Evolutionary conservation across 2,888 invertebrate genomes (phyloP).

Genomic region (Dolichomitus sp.): DNA sequence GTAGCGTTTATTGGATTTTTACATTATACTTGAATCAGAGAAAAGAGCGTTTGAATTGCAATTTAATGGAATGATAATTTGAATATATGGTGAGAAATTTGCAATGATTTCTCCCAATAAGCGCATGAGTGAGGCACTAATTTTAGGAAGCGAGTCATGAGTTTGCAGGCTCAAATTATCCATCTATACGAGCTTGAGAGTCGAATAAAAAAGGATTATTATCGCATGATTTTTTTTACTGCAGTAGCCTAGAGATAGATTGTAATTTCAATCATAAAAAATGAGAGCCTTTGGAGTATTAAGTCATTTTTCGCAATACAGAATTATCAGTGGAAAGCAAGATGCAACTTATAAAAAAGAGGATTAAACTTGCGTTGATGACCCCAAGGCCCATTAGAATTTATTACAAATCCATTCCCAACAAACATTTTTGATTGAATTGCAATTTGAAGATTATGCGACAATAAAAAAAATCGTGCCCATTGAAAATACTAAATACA

Average conservation of each 20-base stretch:
- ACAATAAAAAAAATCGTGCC: too few relatives aligned
- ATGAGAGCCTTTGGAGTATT: neutral
- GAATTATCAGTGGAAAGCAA: neutral
- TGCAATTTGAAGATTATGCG: too few relatives aligned
- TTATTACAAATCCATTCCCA: too few relatives aligned
- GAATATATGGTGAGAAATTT: conserved; percentile 39
- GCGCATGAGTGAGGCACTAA: conserved; percentile 43
- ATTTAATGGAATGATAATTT: conserved; percentile 19
- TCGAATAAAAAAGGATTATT: conserved; percentile 36
- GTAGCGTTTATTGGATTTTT: neutral
- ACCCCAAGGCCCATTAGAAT: neutral
- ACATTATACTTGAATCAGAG: conserved; percentile 8
- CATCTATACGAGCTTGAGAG: neutral
- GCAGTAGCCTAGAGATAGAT: conserved; percentile 1
- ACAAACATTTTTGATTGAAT: too few relatives aligned
- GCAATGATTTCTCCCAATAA: conserved; percentile 46
- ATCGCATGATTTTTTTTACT: conserved; percentile 1
- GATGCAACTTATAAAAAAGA: neutral
- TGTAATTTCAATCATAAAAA: neutral
- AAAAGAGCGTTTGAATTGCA: conserved; percentile 40
- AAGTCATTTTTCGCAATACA: neutral
- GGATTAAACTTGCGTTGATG: neutral
- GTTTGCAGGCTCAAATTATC: conserved; percentile 13
- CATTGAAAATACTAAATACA: too few relatives aligned
- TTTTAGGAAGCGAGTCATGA: conserved; percentile 44